Conservation (phyloP, 1,140 invertebrate genomes). For the Gerris buenoi region DNA sequence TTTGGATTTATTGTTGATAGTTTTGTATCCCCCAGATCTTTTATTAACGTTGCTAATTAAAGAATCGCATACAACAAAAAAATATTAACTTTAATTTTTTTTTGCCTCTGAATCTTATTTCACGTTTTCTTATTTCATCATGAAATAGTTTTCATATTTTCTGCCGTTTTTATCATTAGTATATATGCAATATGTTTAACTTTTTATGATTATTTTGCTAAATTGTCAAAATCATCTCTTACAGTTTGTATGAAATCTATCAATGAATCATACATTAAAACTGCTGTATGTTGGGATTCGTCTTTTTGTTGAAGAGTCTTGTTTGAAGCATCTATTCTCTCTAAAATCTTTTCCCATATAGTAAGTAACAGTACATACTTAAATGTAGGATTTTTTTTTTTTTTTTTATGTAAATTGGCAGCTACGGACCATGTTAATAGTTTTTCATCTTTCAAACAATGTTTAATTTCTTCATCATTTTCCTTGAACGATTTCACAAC, state of each 20-base stretch:
- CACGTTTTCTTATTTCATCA: neutral
- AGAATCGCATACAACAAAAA: neutral
- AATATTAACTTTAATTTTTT: neutral
- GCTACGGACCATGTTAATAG: neutral
- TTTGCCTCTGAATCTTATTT: neutral
- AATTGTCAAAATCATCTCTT: slow-evolving; percentile 1
- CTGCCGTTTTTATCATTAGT: neutral
- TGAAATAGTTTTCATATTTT: slow-evolving; percentile 1
- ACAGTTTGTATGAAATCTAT: too few relatives aligned
- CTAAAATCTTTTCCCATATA: too few relatives aligned
- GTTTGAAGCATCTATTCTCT: neutral
- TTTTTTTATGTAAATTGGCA: neutral
- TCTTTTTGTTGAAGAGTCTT: neutral
- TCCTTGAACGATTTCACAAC: neutral
- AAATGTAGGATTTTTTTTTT: too few relatives aligned
- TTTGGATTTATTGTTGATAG: neutral
- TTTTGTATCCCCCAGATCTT: slow-evolving; percentile 1
- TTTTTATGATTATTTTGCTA: neutral
- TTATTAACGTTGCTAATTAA: neutral
- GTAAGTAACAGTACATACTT: neutral
- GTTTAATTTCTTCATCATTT: neutral
- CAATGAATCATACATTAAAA: too few relatives aligned
- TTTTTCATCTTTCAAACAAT: neutral
- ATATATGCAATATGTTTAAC: neutral
- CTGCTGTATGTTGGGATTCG: neutral